These are phyloP conservation scores for Gymnocheta viridis DNA, from an alignment of 2,888 invertebrate species.

Conservation along the genomic window DNA sequence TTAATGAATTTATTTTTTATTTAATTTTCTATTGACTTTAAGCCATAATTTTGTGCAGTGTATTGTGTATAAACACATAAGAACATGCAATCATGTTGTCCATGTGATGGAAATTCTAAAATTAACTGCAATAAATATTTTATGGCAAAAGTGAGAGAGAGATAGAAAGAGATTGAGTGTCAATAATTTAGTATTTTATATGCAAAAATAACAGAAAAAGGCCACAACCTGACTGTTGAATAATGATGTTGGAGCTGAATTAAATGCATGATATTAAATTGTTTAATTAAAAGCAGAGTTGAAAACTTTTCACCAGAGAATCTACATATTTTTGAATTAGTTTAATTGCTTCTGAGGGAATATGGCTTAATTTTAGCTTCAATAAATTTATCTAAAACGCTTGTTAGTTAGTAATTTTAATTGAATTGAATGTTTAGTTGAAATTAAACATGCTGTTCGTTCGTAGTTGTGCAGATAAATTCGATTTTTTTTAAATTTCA, in stretches of 20 bases:
- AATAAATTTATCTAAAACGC: slow-evolving; percentile 15
- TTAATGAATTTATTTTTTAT: too few relatives aligned
- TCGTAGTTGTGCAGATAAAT: not conserved
- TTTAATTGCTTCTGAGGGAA: slow-evolving; percentile 38
- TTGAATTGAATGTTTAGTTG: not conserved
- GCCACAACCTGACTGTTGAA: slow-evolving; percentile 35
- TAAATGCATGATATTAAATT: slow-evolving; percentile 17
- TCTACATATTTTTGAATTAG: slow-evolving; percentile 37
- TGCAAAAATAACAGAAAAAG: slow-evolving; percentile 15
- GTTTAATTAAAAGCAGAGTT: slow-evolving; percentile 45
- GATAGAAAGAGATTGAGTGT: too few relatives aligned
- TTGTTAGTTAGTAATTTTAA: not conserved
- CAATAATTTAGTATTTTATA: too few relatives aligned
- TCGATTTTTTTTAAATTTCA: not conserved
- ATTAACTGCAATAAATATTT: too few relatives aligned
- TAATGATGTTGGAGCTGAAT: slow-evolving; percentile 35
- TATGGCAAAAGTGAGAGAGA: too few relatives aligned
- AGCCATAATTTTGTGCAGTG: too few relatives aligned
- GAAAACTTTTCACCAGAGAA: slow-evolving; percentile 24
- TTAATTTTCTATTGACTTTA: too few relatives aligned
- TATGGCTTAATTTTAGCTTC: not conserved
- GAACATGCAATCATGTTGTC: not conserved
- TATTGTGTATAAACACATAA: too few relatives aligned
- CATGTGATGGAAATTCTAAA: too few relatives aligned
- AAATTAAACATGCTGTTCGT: not conserved